Evolutionary conservation across 2,797 vertebrate genomes (phyloP).

Genomic region (Distichodus sexfasciatus): DNA sequence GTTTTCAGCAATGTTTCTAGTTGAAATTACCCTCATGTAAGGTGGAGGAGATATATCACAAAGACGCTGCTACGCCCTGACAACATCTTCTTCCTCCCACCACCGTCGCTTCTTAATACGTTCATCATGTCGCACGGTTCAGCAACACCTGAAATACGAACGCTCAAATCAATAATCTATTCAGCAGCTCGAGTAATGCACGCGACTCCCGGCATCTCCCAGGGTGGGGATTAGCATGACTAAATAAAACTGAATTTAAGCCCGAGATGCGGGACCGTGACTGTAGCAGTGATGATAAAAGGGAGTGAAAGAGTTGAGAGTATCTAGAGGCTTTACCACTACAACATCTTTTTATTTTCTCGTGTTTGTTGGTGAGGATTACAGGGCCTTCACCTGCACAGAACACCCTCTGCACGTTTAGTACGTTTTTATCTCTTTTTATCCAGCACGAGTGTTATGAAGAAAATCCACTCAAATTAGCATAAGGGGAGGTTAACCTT

Average conservation of each 20-base stretch:
- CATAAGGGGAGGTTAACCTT: too few species aligned
- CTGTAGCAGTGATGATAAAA: conserved; percentile 30
- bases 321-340: conserved; percentile 24
- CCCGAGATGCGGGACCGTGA: conserved; percentile 33
- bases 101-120: conserved; percentile 21
- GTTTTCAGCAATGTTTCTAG: too few species aligned
- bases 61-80: conserved; percentile 34
- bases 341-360: not conserved
- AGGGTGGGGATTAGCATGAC: conserved; percentile 5
- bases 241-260: conserved; percentile 33
- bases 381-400: conserved; percentile 23
- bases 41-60: too few species aligned
- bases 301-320: conserved; percentile 33
- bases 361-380: conserved; percentile 36
- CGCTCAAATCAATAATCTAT: conserved; percentile 43
- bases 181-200: conserved; percentile 20
- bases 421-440: conserved; percentile 24
- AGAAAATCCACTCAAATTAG: too few species aligned
- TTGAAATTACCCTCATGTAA: too few species aligned
- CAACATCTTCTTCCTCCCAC: not conserved
- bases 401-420: conserved; percentile 11
- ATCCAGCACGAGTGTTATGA: not conserved
- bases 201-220: conserved; percentile 6
- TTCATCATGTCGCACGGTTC: conserved; percentile 5
- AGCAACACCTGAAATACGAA: conserved; percentile 22